Conservation (phyloP, 2,797 vertebrate genomes). For the Malacoraja senta region DNA sequence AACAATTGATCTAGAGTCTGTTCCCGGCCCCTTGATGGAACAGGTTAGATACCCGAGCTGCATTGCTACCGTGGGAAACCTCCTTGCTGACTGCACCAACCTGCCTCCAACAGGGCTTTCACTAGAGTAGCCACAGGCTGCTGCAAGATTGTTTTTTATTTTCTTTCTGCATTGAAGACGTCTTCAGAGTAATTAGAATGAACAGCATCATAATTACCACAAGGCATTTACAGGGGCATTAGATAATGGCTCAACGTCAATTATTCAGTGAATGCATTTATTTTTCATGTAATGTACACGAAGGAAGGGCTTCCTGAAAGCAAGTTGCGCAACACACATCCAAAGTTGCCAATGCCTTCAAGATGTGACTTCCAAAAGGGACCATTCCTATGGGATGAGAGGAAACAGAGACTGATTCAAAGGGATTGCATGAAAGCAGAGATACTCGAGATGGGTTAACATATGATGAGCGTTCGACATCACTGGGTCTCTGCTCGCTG, state of each 20-base stretch:
- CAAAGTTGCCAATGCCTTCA: background rate
- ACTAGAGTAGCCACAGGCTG: background rate
- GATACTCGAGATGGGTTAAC: background rate
- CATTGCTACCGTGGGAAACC: background rate
- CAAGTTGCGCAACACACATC: background rate
- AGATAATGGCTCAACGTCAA: background rate
- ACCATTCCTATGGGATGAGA: background rate
- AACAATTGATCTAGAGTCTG: background rate
- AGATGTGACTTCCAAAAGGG: background rate
- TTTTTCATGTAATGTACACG: constrained; percentile 14
- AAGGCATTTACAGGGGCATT: background rate
- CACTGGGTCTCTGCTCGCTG: too few relatives aligned
- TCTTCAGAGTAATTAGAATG: constrained; percentile 8
- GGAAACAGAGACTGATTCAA: background rate
- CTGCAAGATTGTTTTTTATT: background rate
- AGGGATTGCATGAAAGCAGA: background rate
- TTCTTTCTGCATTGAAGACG: background rate
- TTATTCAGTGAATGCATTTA: constrained; percentile 29
- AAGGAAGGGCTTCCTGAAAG: background rate
- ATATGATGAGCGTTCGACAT: too few relatives aligned
- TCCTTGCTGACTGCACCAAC: background rate
- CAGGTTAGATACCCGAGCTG: background rate
- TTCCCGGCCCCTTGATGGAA: background rate
- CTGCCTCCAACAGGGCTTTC: background rate
- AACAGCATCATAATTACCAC: background rate